Percentiles rank a stretch among this genome's conserved stretches.
phyloP scores from a whole-genome alignment of 2,888 invertebrate species.

The Marronus borbonicus region DNA sequence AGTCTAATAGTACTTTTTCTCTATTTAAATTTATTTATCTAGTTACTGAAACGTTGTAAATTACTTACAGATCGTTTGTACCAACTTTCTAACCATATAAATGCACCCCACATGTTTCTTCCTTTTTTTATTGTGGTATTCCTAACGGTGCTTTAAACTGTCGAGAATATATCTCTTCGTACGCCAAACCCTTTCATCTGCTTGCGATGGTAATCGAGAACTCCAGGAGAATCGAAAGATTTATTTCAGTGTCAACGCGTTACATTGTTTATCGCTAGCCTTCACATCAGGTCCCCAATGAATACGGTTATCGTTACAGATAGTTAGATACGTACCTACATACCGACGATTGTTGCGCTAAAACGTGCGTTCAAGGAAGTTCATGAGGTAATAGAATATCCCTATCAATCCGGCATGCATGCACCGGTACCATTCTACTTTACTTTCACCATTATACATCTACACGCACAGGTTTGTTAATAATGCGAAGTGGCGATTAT shows the following conservation, averaged over 20 bases:
- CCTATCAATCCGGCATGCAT: not conserved
- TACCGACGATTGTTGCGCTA: constrained; percentile 1
- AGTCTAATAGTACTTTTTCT: no score
- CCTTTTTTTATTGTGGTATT: not conserved
- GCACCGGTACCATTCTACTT: no score
- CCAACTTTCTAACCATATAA: not conserved
- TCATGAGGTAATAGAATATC: constrained; percentile 5
- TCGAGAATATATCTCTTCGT: not conserved
- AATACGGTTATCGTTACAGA: constrained; percentile 43
- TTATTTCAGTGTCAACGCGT: constrained; percentile 32
- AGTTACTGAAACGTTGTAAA: no score
- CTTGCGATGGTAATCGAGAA: constrained; percentile 22
- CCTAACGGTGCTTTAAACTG: constrained; percentile 20
- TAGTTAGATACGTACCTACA: constrained; percentile 27
- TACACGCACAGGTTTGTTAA: constrained; percentile 2
- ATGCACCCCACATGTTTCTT: not conserved
- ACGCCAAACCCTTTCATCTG: constrained; percentile 17
- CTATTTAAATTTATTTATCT: no score
- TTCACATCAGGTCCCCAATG: constrained; percentile 26
- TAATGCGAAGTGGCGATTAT: constrained; percentile 14
- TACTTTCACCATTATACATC: constrained; percentile 6
- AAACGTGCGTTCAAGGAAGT: constrained; percentile 27
- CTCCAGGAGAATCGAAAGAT: constrained; percentile 25
- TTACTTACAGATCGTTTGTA: not conserved
- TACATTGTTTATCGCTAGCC: constrained; percentile 35